A percentile compares a stretch with the other conserved stretches of the same genome.
phyloP scores from a whole-genome alignment of 2,113 vertebrate species.

The Syrmaticus mikado region DNA sequence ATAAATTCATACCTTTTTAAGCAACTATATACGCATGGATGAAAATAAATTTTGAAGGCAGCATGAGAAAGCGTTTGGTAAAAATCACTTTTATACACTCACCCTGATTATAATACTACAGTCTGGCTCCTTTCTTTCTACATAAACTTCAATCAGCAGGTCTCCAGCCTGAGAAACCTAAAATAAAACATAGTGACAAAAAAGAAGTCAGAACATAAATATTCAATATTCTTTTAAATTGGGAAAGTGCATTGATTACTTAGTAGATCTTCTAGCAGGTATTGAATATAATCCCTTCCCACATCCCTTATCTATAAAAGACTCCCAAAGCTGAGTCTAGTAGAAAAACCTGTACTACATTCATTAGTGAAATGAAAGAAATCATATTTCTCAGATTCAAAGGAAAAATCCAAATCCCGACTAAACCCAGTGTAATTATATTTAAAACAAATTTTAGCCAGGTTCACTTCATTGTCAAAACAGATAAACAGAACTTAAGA shows the following conservation, averaged over 20 bases:
- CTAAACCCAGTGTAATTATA: neutral
- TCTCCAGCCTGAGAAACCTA: slow-evolving; percentile 96
- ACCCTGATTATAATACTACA: slow-evolving; percentile 94
- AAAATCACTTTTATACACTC: slow-evolving; percentile 1
- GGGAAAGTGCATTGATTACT: neutral
- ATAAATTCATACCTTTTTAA: neutral
- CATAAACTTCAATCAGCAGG: slow-evolving; percentile 94
- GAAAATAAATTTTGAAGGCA: neutral
- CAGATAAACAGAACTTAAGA: neutral
- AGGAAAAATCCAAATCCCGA: neutral
- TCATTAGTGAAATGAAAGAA: neutral
- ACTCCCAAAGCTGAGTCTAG: neutral
- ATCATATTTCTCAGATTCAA: neutral
- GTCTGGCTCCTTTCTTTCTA: slow-evolving; percentile 90
- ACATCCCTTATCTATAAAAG: neutral
- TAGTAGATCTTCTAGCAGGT: neutral
- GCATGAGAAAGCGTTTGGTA: neutral
- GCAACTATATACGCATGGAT: neutral
- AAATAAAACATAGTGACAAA: neutral
- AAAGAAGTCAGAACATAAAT: neutral
- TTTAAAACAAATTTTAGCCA: neutral
- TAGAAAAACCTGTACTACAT: neutral
- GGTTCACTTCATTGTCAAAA: neutral
- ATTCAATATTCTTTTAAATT: neutral
- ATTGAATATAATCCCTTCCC: neutral